Conservation (phyloP, 2,797 vertebrate genomes). For the Ctenochaetus hawaiiensis region DNA sequence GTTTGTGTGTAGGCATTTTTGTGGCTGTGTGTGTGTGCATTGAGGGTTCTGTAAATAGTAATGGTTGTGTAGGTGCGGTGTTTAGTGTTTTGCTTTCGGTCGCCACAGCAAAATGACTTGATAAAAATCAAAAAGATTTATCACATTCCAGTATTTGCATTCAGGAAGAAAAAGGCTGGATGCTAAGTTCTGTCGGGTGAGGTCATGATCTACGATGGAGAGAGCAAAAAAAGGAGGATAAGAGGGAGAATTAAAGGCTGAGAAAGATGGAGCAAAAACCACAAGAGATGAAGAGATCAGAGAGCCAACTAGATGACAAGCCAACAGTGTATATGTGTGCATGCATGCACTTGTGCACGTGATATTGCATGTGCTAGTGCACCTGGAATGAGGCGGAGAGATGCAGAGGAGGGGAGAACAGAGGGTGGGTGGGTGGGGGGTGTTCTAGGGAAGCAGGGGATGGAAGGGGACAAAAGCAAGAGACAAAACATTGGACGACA, state of each 20-base stretch:
- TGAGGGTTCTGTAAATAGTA: conserved; percentile 82
- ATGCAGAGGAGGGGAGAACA: conserved; percentile 7
- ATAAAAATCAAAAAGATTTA: conserved; percentile 89
- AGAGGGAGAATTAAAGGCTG: conserved; percentile 80
- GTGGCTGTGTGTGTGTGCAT: conserved; percentile 46
- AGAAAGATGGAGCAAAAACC: conserved; percentile 75
- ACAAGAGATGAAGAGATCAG: conserved; percentile 83
- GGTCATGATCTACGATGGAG: conserved; percentile 81
- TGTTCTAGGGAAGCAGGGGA: conserved; percentile 38
- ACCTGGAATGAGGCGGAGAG: conserved; percentile 65
- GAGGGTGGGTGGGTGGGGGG: conserved; percentile 38
- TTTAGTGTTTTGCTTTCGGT: conserved; percentile 87
- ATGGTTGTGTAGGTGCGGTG: conserved; percentile 83
- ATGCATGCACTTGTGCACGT: conserved; percentile 50
- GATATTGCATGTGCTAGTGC: conserved; percentile 59
- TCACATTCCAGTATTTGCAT: conserved; percentile 88
- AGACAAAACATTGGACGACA: conserved; percentile 77
- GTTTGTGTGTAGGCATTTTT: conserved; percentile 59
- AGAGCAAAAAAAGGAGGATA: conserved; percentile 74
- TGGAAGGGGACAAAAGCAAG: conserved; percentile 59
- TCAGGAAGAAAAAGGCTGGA: conserved; percentile 82
- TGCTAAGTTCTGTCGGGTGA: conserved; percentile 79
- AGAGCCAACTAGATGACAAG: conserved; percentile 72
- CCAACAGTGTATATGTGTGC: conserved; percentile 54
- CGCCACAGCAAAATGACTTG: conserved; percentile 87